Percentiles rank a stretch among this genome's conserved stretches.
Evolutionary conservation across 2,888 invertebrate genomes (phyloP).

Genomic region (Steinernema hermaphroditum): DNA sequence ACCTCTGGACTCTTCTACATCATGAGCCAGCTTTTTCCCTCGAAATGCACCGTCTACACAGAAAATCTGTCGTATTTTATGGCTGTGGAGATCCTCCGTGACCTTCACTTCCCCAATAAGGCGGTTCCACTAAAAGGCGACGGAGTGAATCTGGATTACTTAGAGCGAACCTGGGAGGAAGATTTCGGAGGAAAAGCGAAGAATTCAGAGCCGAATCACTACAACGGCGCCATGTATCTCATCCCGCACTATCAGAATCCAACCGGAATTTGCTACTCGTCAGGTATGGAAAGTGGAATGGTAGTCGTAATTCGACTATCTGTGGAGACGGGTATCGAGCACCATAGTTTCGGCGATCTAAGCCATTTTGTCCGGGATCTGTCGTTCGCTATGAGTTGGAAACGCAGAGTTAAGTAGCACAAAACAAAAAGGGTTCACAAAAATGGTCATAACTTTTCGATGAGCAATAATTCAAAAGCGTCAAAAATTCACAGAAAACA

Average conservation of each 20-base stretch:
- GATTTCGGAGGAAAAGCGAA: neutral
- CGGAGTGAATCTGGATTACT: constrained; percentile 70
- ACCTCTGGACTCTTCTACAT: constrained; percentile 73
- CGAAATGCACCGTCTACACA: constrained; percentile 72
- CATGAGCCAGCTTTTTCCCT: constrained; percentile 66
- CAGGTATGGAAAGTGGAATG: no score
- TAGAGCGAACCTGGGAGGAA: constrained; percentile 65
- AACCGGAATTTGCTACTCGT: constrained; percentile 68
- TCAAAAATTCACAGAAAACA: no score
- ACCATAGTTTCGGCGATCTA: no score
- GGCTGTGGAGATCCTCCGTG: constrained; percentile 72
- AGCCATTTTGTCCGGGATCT: neutral
- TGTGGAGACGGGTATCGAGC: constrained; percentile 69
- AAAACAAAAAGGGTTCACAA: no score
- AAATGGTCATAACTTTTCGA: no score
- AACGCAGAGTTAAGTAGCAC: no score
- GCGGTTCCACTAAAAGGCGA: constrained; percentile 70
- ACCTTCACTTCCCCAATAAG: constrained; percentile 69
- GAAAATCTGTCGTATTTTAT: constrained; percentile 75
- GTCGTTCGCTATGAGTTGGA: neutral
- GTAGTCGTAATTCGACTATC: no score
- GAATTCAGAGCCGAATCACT: constrained; percentile 51
- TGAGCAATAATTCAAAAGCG: no score
- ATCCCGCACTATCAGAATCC: constrained; percentile 74
- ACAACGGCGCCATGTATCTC: constrained; percentile 72